A percentile compares a stretch with the other conserved stretches of the same genome.
Conservation (phyloP, 2,113 vertebrate species). For the Calcarius ornatus region DNA sequence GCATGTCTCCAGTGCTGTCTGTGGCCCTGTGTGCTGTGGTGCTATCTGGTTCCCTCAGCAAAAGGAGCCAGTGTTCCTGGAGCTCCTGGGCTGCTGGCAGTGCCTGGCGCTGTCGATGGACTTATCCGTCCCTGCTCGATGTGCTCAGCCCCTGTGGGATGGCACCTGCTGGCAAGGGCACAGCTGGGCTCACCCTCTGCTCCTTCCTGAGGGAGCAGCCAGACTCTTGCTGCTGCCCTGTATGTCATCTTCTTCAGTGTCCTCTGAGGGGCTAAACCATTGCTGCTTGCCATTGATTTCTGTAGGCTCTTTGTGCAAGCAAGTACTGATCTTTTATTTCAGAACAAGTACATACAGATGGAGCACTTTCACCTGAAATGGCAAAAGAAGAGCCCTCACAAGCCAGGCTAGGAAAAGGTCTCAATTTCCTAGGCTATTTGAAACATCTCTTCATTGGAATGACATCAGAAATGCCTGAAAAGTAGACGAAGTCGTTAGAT, state of each 20-base stretch:
- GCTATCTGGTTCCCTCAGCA: rapidly evolving
- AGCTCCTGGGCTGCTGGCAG: rapidly evolving
- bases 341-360: background rate
- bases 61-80: background rate
- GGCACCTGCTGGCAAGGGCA: rapidly evolving
- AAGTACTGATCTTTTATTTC: background rate
- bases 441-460: background rate
- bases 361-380: background rate
- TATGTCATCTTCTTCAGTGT: rapidly evolving
- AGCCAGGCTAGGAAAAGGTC: background rate
- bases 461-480: background rate
- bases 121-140: rapidly evolving
- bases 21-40: background rate
- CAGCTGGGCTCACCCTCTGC: rapidly evolving
- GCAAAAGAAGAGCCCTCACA: background rate
- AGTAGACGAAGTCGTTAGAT: background rate
- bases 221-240: background rate
- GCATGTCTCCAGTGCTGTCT: background rate
- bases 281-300: rapidly evolving
- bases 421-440: background rate
- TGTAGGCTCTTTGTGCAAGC: background rate
- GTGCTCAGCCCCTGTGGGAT: rapidly evolving
- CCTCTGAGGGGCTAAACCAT: background rate
- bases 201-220: background rate
- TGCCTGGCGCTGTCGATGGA: rapidly evolving